Evolutionary conservation across 2,888 invertebrate species (phyloP), one percentile per base, ranked within the genome.

Genomic region (Halictus ligatus): DNA sequence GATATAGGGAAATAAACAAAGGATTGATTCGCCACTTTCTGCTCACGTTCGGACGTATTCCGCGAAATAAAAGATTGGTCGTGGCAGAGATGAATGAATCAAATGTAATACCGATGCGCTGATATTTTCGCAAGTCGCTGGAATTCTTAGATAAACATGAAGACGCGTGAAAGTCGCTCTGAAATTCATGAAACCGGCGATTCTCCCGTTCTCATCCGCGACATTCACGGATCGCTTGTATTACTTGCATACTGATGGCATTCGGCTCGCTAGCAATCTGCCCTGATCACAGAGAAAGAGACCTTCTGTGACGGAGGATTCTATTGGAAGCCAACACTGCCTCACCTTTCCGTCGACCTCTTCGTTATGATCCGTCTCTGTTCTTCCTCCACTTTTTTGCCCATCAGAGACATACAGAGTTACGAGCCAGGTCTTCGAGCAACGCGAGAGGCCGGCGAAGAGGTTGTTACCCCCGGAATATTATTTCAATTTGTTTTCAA

Each of bases 171-270:
- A 64, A 64, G 43, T 35, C 60, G 73, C 46, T 50, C 18, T 35
- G 54, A 74, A 77, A 82, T 82, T 77, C 76, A 77, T 58, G 73
- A 48, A 76, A 81, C 35, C 73, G 60, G 29, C 83, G 46, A 46
- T 21, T 35, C 4, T 15, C 71, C 60, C 25, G 29, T 60, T 60
- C 35, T 21, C 48, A 50, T 50, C 48, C 18, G 21, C 72, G 60
- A 72, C 75, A 58, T 71, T 83, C 79, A 80, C 79, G 74, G 67
- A 83, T 84, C 84, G 48, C 48, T 50, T 54, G 85, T 80, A 75
- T 80, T 85, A 84, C 84, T 80, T 35, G 77, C 80, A 85, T 84
- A 75, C 74, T 77, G 84, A 75, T 84, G 60, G 85, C 69, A 74
- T 71, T 80, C 75, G 76, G 69, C 73, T 85, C 54, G 75, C 73